These are phyloP conservation scores for Salmo trutta DNA, from an alignment of 2,797 vertebrate genomes.

Conservation along the genomic window DNA sequence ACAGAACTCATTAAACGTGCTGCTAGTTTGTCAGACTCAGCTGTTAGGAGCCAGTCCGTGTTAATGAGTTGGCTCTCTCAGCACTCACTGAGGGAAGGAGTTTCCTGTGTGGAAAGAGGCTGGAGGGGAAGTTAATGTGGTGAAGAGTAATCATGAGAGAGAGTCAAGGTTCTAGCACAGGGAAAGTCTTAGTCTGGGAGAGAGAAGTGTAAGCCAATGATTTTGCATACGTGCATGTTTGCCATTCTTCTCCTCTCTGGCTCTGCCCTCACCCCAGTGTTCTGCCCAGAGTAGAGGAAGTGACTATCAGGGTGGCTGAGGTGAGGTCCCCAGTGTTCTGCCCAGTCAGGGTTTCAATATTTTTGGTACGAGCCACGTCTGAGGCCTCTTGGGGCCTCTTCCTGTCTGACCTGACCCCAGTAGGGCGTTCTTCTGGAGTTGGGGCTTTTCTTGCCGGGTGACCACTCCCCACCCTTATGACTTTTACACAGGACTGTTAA, in stretches of 20 bases:
- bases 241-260: too few relatives aligned
- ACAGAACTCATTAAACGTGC: too few relatives aligned
- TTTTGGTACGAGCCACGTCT: not conserved
- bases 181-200: not conserved
- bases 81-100: conserved; percentile 5
- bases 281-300: not conserved
- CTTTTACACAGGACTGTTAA: conserved; percentile 1
- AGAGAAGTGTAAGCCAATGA: not conserved
- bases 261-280: not conserved
- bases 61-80: conserved; percentile 17
- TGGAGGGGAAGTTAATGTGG: conserved; percentile 6
- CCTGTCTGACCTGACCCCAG: not conserved
- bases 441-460: conserved; percentile 1
- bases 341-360: not conserved
- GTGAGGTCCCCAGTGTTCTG: not conserved
- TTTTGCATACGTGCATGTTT: too few relatives aligned
- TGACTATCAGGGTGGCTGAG: not conserved
- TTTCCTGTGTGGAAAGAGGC: conserved; percentile 48
- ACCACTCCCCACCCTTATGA: not conserved
- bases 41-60: not conserved
- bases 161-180: not conserved
- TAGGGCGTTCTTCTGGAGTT: not conserved
- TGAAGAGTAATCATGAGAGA: not conserved
- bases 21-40: not conserved
- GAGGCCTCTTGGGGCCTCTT: not conserved